phyloP scores from a whole-genome alignment of 2,113 vertebrate species.

The Herpetotheres cachinnans region DNA sequence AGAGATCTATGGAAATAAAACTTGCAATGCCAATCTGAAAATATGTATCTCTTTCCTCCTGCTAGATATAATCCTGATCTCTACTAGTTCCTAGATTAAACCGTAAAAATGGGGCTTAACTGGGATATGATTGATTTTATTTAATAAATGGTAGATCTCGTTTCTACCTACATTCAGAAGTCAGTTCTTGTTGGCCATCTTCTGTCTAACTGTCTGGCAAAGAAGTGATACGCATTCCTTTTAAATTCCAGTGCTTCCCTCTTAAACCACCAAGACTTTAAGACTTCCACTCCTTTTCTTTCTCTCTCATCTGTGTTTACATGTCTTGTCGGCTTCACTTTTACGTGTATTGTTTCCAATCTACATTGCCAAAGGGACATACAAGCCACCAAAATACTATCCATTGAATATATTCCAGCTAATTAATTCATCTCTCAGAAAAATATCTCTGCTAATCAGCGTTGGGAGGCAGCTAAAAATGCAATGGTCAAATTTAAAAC shows the following conservation, averaged over 20 bases:
- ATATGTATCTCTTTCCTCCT: not conserved
- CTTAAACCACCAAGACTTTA: not conserved
- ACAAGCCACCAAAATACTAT: not conserved
- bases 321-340: not conserved
- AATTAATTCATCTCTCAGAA: not conserved
- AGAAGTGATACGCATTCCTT: not conserved
- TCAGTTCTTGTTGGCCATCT: not conserved
- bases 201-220: not conserved
- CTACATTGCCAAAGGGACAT: not conserved
- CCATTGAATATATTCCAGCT: not conserved
- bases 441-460: not conserved
- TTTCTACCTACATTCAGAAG: not conserved
- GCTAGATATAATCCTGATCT: not conserved
- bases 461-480: not conserved
- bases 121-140: not conserved
- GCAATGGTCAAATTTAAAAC: not conserved
- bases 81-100: not conserved
- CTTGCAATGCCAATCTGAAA: not conserved
- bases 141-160: not conserved
- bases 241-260: not conserved
- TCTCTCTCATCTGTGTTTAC: not conserved
- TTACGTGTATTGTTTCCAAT: not conserved
- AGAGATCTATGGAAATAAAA: not conserved
- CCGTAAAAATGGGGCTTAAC: not conserved
- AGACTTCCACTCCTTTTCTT: not conserved